Percentiles rank a stretch among this genome's conserved stretches.
phyloP scores from a whole-genome alignment of 2,888 invertebrate genomes.

The Latheticus oryzae region DNA sequence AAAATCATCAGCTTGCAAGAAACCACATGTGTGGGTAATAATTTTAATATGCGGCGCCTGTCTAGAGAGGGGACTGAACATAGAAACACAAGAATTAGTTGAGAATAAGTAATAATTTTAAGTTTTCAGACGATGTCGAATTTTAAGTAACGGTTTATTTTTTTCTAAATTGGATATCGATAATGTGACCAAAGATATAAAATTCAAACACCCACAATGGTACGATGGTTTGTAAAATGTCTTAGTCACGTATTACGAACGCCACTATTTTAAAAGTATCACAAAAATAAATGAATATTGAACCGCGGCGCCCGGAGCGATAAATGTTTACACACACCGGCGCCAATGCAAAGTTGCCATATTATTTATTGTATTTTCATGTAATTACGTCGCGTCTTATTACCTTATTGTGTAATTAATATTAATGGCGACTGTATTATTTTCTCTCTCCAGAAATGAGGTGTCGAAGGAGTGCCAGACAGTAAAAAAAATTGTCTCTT shows the following conservation, averaged over 20 bases:
- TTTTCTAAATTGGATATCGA: no score
- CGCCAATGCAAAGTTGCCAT: slow-evolving; percentile 47
- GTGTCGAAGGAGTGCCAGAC: slow-evolving; percentile 40
- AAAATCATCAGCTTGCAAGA: slow-evolving; percentile 12
- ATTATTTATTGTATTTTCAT: slow-evolving; percentile 42
- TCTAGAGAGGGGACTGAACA: slow-evolving; percentile 30
- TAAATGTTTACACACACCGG: slow-evolving; percentile 49
- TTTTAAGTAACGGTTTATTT: slow-evolving; percentile 4
- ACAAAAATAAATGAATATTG: slow-evolving; percentile 50
- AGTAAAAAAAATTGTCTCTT: slow-evolving; percentile 19
- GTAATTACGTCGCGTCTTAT: slow-evolving; percentile 41
- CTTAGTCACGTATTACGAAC: slow-evolving; percentile 43
- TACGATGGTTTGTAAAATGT: slow-evolving; percentile 37
- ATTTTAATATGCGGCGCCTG: slow-evolving; percentile 18
- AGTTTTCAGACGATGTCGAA: background rate
- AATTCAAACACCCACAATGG: slow-evolving; percentile 27
- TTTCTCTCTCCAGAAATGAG: slow-evolving; percentile 27
- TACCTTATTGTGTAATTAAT: slow-evolving; percentile 41
- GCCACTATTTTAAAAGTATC: slow-evolving; percentile 43
- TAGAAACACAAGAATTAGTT: no score
- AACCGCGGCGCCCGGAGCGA: slow-evolving; percentile 48
- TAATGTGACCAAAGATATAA: slow-evolving; percentile 5
- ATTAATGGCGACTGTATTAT: slow-evolving; percentile 36
- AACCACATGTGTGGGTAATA: slow-evolving; percentile 16
- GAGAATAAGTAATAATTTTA: no score